Conservation (phyloP, 2,888 invertebrate species). For the Eristalinus aeneus region DNA sequence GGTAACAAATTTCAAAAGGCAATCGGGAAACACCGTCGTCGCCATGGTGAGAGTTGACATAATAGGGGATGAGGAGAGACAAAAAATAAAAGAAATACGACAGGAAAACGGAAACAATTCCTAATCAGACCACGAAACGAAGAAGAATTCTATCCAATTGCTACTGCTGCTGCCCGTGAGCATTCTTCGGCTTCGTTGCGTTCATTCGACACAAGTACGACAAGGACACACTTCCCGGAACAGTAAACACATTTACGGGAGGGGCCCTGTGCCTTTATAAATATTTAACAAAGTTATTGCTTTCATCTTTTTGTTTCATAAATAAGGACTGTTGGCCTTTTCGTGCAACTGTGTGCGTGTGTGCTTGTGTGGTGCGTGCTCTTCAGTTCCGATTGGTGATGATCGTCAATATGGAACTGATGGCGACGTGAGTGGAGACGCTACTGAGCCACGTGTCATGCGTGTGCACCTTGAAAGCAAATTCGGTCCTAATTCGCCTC, state of each 20-base stretch:
- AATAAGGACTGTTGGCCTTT: neutral
- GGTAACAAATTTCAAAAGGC: neutral
- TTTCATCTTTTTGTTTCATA: slow-evolving; percentile 12
- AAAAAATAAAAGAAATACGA: neutral
- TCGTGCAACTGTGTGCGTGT: neutral
- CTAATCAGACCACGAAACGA: neutral
- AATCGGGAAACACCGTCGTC: neutral
- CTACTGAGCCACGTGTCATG: neutral
- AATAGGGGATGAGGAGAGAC: neutral
- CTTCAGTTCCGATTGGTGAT: neutral
- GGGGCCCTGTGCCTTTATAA: slow-evolving; percentile 3
- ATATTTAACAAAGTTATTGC: slow-evolving; percentile 30
- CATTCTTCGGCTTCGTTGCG: neutral
- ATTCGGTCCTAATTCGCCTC: neutral
- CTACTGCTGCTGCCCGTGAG: neutral
- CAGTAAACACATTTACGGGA: slow-evolving; percentile 8
- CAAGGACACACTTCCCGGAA: neutral
- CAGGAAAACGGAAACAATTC: neutral
- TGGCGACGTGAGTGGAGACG: neutral
- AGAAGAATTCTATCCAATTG: neutral
- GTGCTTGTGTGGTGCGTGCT: too few species aligned
- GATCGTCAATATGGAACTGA: neutral
- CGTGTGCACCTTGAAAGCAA: neutral
- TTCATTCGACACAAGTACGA: neutral
- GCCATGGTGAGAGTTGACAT: neutral